Evolutionary conservation across 2,888 invertebrate genomes (phyloP).

Genomic region (Seira musarum): DNA sequence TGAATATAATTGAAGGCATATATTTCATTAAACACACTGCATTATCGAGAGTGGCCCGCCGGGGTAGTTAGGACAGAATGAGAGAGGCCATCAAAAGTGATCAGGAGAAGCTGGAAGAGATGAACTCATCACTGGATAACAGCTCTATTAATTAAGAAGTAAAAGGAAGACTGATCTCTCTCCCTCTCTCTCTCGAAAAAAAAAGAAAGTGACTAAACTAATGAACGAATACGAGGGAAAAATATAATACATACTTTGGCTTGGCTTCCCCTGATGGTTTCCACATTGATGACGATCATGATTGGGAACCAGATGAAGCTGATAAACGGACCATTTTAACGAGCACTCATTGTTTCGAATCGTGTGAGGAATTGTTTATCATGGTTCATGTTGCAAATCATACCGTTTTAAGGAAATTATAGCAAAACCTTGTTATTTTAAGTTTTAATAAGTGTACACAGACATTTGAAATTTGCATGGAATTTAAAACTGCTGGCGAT

Average conservation of each 20-base stretch:
- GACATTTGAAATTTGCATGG: too few species aligned
- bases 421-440: too few species aligned
- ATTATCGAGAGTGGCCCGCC: slow-evolving; percentile 58
- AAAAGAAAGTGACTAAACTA: slow-evolving; percentile 57
- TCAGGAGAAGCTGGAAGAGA: slow-evolving; percentile 53
- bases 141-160: slow-evolving; percentile 69
- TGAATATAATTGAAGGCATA: too few species aligned
- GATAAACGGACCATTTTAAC: neutral
- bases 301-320: neutral
- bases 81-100: slow-evolving; percentile 52
- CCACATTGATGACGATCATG: slow-evolving; percentile 21
- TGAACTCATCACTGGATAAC: slow-evolving; percentile 65
- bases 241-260: slow-evolving; percentile 33
- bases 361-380: too few species aligned
- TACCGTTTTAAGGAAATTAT: too few species aligned
- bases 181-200: slow-evolving; percentile 45
- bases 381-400: too few species aligned
- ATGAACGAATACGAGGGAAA: slow-evolving; percentile 38
- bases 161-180: too few species aligned
- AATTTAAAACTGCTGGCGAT: too few species aligned
- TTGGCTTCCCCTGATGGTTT: slow-evolving; percentile 13
- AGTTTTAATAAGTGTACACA: too few species aligned
- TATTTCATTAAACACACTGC: slow-evolving; percentile 50
- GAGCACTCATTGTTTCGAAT: neutral
- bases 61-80: slow-evolving; percentile 49